phyloP scores from a whole-genome alignment of 2,113 vertebrate species.

The Ranitomeya imitator region DNA sequence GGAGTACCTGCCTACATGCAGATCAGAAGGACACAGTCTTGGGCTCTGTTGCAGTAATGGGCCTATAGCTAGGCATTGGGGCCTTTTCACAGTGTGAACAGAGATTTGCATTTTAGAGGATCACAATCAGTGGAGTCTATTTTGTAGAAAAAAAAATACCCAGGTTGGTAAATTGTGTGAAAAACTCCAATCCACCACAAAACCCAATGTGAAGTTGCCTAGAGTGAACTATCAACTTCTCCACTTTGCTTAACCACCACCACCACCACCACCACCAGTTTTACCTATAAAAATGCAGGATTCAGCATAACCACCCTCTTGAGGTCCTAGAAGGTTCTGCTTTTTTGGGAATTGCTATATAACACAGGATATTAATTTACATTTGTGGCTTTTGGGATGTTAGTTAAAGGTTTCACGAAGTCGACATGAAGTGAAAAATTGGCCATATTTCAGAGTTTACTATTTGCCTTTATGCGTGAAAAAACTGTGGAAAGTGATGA shows the following conservation, averaged over 20 bases:
- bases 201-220: background rate
- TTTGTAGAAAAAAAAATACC: background rate
- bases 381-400: constrained; percentile 1
- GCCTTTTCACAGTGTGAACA: too few relatives aligned
- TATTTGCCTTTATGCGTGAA: constrained; percentile 42
- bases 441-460: constrained; percentile 23
- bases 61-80: too few relatives aligned
- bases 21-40: too few relatives aligned
- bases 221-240: background rate
- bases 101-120: too few relatives aligned
- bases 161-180: background rate
- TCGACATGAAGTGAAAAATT: constrained; percentile 17
- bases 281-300: background rate
- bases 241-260: background rate
- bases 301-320: background rate
- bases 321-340: background rate
- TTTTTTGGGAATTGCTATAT: constrained; percentile 5
- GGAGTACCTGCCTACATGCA: too few relatives aligned
- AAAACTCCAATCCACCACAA: background rate
- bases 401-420: constrained; percentile 5
- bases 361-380: constrained; percentile 37
- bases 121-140: background rate
- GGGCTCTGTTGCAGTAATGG: too few relatives aligned
- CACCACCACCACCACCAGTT: background rate
- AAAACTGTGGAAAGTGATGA: constrained; percentile 30